These are phyloP conservation scores for Andrena chrysosceles DNA, from an alignment of 2,888 invertebrate species.

Conservation along the genomic window DNA sequence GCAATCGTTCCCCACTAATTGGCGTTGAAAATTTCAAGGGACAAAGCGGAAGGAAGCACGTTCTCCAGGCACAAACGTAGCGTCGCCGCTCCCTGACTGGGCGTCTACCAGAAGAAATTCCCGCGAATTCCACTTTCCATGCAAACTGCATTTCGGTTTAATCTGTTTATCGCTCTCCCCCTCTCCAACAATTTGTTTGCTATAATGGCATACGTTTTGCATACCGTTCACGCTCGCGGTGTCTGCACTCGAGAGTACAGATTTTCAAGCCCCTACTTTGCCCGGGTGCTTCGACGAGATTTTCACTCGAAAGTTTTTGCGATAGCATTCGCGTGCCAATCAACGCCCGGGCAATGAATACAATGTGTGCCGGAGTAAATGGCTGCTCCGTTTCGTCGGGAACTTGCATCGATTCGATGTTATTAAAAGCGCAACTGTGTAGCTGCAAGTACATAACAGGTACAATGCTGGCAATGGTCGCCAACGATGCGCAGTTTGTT, in stretches of 20 bases:
- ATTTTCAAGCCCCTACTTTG: not conserved
- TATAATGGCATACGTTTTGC: constrained; percentile 28
- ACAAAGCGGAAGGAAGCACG: not conserved
- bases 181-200: constrained; percentile 43
- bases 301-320: not conserved
- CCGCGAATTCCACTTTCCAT: constrained; percentile 49
- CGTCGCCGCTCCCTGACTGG: not conserved
- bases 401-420: constrained; percentile 23
- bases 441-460: not conserved
- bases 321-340: not conserved
- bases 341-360: not conserved
- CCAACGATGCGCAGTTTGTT: constrained; percentile 37
- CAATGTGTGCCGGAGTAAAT: not conserved
- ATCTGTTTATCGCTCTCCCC: constrained; percentile 42
- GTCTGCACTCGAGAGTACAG: not conserved
- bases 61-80: not conserved
- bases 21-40: constrained; percentile 5
- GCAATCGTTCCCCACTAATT: not conserved
- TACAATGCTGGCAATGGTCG: not conserved
- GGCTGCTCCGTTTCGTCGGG: not conserved
- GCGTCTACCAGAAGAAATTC: constrained; percentile 28
- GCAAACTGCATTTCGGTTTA: constrained; percentile 47
- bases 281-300: not conserved
- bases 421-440: constrained; percentile 32
- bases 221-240: constrained; percentile 22